Evolutionary conservation across 2,888 invertebrate species (phyloP).

Genomic region (Hypena proboscidalis): DNA sequence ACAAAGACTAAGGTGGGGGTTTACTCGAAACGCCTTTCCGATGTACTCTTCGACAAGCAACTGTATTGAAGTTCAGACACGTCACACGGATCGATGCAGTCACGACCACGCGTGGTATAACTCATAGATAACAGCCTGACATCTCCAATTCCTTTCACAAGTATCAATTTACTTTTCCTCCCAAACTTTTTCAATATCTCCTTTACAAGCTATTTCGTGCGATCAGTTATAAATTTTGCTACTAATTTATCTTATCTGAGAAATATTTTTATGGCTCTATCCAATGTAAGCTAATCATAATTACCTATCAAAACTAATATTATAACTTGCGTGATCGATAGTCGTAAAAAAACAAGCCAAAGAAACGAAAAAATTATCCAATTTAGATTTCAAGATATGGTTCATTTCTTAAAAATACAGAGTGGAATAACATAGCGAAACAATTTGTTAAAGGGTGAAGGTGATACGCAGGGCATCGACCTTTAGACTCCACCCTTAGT

Average conservation of each 20-base stretch:
- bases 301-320: background rate
- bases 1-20: constrained; percentile 11
- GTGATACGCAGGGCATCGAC: constrained; percentile 16
- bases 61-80: constrained; percentile 10
- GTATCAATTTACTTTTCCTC: background rate
- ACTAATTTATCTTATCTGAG: too few relatives aligned
- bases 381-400: constrained; percentile 27
- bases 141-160: background rate
- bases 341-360: background rate
- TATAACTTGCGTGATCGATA: background rate
- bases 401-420: constrained; percentile 28
- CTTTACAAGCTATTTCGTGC: too few relatives aligned
- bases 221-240: too few relatives aligned
- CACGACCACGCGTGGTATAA: constrained; percentile 1
- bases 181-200: background rate
- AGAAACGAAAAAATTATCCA: constrained; percentile 17
- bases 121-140: constrained; percentile 1
- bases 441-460: constrained; percentile 17
- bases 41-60: constrained; percentile 17
- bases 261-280: too few relatives aligned
- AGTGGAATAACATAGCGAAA: constrained; percentile 9
- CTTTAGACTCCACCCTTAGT: constrained; percentile 20
- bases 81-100: constrained; percentile 2
- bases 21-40: constrained; percentile 23
- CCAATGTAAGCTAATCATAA: too few relatives aligned